phyloP scores from a whole-genome alignment of 2,113 vertebrate species.

The Ictidomys tridecemlineatus region DNA sequence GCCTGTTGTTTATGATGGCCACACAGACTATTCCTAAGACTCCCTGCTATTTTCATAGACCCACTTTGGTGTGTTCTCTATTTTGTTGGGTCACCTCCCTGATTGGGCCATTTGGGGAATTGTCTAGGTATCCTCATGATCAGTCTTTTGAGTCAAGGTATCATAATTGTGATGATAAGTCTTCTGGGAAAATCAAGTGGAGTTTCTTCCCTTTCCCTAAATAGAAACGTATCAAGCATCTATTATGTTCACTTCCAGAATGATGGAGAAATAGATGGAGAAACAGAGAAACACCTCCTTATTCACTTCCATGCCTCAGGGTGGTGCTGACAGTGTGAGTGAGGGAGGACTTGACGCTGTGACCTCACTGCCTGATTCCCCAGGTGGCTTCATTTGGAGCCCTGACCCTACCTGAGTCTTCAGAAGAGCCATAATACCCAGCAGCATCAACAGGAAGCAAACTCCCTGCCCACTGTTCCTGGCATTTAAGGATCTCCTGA shows the following conservation, averaged over 20 bases:
- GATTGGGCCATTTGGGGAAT: neutral
- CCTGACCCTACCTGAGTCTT: neutral
- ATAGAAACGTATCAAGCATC: neutral
- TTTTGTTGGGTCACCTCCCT: neutral
- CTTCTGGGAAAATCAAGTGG: neutral
- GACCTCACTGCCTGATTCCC: neutral
- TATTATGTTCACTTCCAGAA: neutral
- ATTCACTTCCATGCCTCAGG: neutral
- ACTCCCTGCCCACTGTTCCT: too few relatives aligned
- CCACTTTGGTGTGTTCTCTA: neutral
- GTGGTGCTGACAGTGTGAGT: neutral
- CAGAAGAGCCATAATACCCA: neutral
- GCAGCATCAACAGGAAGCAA: neutral
- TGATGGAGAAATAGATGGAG: neutral
- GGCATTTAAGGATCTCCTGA: neutral
- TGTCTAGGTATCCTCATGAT: accelerated
- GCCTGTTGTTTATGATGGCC: neutral
- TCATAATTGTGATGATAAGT: neutral
- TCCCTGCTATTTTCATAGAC: neutral
- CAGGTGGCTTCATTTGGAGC: neutral
- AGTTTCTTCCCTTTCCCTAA: conserved; percentile 13
- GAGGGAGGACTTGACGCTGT: neutral
- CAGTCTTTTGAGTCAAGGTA: neutral
- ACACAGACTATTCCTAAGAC: neutral
- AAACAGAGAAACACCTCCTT: neutral